Conservation (phyloP, 2,113 vertebrate species). For the Aegithalos caudatus region DNA sequence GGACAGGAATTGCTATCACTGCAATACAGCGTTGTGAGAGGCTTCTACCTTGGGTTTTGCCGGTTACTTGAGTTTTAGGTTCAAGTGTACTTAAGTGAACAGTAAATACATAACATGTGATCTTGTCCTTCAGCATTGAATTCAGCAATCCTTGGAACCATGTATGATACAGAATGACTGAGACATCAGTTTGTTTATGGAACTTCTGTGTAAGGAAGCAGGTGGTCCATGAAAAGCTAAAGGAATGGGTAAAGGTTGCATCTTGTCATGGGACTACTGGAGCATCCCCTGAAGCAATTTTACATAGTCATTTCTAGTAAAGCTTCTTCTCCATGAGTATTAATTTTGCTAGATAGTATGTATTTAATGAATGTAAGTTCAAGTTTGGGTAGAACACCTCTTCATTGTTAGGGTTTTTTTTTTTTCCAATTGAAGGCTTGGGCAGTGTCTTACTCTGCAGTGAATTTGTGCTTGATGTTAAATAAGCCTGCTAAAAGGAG, state of each 20-base stretch:
- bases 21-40: neutral
- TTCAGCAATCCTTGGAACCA: neutral
- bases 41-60: neutral
- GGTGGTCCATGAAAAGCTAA: neutral
- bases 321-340: neutral
- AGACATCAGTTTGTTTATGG: neutral
- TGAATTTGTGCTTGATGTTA: neutral
- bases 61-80: neutral
- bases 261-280: neutral
- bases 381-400: neutral
- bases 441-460: neutral
- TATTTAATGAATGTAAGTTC: neutral
- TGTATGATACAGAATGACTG: neutral
- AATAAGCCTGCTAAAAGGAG: neutral
- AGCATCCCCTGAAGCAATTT: neutral
- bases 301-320: neutral
- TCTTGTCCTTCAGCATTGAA: neutral
- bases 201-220: neutral
- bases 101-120: neutral
- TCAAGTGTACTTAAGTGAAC: neutral
- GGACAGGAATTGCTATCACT: neutral
- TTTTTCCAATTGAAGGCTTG: neutral
- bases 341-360: neutral
- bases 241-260: neutral
- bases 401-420: neutral